Evolutionary conservation across 2,113 vertebrate genomes (phyloP), one percentile per base, ranked within the genome.

Genomic region (Philantomba maxwellii): DNA sequence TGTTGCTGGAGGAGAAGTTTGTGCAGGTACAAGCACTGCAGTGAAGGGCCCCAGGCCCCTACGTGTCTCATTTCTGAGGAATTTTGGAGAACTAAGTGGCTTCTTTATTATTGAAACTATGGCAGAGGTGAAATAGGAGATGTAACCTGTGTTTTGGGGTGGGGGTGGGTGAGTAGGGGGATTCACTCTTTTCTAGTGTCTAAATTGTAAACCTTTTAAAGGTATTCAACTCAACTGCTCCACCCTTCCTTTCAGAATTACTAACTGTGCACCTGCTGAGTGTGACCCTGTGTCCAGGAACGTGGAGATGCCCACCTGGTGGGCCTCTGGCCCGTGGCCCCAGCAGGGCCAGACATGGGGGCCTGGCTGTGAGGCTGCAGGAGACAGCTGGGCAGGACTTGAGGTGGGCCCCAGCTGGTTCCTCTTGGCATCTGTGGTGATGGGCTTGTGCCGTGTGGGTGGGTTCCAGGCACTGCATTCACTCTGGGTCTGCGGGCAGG

Each of bases 291-390:
- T 28, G 30, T 43, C 49, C 19, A 25, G 43, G 39, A 14, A 25
- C 19, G 21, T 7, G 28, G 86, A 58, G 43, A 83, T 36, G 51
- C 62, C 45, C 49, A 28, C 43, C 36, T n/a, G 33, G 75, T 6
- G 55, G 58, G 84, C n/a, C 28, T 78, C 36, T 6, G 1, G 23
- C 30, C 9, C 7, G 14, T 1, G 13, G 73, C 33, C 55, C 6
- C 17, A 30, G 78, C 7, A 9, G 16, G 55, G 36, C 23, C 1
- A 5, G 12, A 5, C 7, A 11, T 0, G 7, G 12, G 75, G 33
- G 12, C 30, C 30, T 0, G 0, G 4, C 5, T 5, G 0, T 73
- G 14, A 10, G 39, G 3, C 9, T 2, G 21, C 33, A 1, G 1
- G 4, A 49, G 30, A 33, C 28, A 7, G n/a, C 57, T 25, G 66